Base-by-base conservation (phyloP, 2,888 invertebrate genomes). In the Gari tellinella region DNA sequence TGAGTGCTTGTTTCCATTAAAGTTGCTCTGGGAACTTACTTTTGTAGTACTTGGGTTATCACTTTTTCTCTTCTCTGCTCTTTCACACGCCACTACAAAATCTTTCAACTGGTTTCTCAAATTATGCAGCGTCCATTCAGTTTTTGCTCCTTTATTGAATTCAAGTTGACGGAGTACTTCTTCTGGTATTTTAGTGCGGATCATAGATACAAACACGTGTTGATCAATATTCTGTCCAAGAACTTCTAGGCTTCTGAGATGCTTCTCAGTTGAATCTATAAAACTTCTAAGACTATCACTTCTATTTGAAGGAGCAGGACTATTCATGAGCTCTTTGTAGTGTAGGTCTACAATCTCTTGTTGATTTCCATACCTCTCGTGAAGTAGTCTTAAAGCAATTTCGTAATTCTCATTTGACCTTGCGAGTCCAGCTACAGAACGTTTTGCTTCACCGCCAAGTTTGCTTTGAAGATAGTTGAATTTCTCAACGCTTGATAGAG, bases 121-220 rank as follows among this genome's bases (percentile, higher is more conserved):
- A 41, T 17, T 40, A 2, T 40, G 15, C 15, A 49, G 57, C 5
- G 57, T 38, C 65, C 56, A 65, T n/a, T 40, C 56, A 7, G 17
- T 19, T 4, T 25, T 51, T 23, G 40, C 31, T 10, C 26, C 57
- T 23, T 56, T 62, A 25, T 56, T 38, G 7, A 69, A 25, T 43
- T 69, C 56, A 23, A 69, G 45, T 48, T 61, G 68, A 21, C 53
- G 31, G n/a, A 61, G 55, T 4, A 56, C 52, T n/a, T 57, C 57
- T 45, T 56, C 37, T 15, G 56, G 62, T 45, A 63, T 10, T 25
- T 53, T 61, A 15, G 48, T 25, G 23, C 38, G 61, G 26, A 62
- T 41, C 61, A 61, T 56, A 21, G 61, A 61, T 8, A 68, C 41
- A 49, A 68, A 68, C 26, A 68, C 51, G 17, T 56, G 52, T 57